Percentiles rank a stretch among this genome's conserved stretches.
Conservation (phyloP, 1,140 invertebrate species). For the Trichogramma pretiosum region DNA sequence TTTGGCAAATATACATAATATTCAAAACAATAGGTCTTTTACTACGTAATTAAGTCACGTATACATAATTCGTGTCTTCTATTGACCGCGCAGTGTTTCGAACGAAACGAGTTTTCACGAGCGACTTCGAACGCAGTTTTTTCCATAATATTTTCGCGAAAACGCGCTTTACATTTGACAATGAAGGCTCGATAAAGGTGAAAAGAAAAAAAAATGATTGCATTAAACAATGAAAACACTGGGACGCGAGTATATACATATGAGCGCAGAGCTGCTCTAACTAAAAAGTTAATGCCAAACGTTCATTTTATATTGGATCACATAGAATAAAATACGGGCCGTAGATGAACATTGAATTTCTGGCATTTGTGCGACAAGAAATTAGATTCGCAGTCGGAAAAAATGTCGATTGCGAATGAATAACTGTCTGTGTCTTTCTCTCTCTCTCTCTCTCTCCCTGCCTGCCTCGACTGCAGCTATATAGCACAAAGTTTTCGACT, state of each 20-base stretch:
- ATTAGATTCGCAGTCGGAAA: constrained; percentile 6
- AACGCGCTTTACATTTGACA: background rate
- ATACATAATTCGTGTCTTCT: no score
- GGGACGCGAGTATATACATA: no score
- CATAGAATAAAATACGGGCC: constrained; percentile 3
- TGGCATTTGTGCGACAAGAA: constrained; percentile 8
- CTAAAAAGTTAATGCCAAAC: constrained; percentile 11
- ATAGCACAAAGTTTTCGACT: background rate
- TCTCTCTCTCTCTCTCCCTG: background rate
- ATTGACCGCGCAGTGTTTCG: no score
- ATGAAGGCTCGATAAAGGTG: no score
- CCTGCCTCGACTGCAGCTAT: background rate
- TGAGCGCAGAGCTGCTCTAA: no score
- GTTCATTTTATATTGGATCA: constrained; percentile 4
- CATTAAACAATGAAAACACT: constrained; percentile 4
- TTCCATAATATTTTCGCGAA: no score
- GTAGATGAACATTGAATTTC: constrained; percentile 14
- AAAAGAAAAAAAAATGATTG: constrained; percentile 15
- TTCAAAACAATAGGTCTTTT: no score
- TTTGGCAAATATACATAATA: no score
- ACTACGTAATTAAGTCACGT: no score
- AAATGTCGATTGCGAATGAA: constrained; percentile 11
- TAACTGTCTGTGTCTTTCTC: no score
- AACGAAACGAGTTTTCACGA: no score
- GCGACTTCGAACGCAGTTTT: no score